phyloP scores from a whole-genome alignment of 1,140 invertebrate genomes.

The Nasonia longicornis region DNA sequence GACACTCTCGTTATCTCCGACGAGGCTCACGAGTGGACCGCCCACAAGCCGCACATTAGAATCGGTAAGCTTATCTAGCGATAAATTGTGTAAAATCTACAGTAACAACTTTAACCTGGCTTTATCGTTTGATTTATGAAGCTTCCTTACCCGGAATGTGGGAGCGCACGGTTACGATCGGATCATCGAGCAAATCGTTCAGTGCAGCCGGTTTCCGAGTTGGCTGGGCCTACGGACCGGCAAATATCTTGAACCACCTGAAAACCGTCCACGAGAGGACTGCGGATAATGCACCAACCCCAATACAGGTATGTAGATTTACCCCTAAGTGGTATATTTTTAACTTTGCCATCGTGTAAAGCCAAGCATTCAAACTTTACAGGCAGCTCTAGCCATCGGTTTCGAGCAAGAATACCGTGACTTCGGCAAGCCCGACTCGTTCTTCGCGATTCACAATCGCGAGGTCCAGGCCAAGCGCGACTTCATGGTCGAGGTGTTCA shows the following conservation, averaged over 20 bases:
- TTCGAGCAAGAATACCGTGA: conserved; percentile 88
- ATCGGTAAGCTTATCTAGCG: not conserved
- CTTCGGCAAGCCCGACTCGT: conserved; percentile 83
- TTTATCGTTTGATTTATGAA: not conserved
- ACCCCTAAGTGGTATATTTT: too few species aligned
- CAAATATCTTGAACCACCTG: not conserved
- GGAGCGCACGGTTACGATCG: not conserved
- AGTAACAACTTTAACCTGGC: not conserved
- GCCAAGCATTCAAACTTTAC: not conserved
- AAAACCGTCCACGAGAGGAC: not conserved
- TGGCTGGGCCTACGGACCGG: not conserved
- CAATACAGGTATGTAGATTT: not conserved
- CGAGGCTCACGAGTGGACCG: conserved; percentile 80
- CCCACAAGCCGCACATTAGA: not conserved
- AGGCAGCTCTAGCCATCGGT: conserved; percentile 91
- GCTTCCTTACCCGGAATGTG: not conserved
- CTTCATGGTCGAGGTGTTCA: conserved; percentile 81
- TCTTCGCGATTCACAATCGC: conserved; percentile 82
- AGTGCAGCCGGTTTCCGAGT: not conserved
- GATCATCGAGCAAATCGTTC: not conserved
- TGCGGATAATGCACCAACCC: not conserved
- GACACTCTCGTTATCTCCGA: conserved; percentile 92
- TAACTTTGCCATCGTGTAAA: too few species aligned
- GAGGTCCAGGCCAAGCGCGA: conserved; percentile 89
- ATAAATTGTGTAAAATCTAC: too few species aligned